Conservation (phyloP, 1,140 invertebrate genomes). For the Drosophila biarmipes region DNA sequence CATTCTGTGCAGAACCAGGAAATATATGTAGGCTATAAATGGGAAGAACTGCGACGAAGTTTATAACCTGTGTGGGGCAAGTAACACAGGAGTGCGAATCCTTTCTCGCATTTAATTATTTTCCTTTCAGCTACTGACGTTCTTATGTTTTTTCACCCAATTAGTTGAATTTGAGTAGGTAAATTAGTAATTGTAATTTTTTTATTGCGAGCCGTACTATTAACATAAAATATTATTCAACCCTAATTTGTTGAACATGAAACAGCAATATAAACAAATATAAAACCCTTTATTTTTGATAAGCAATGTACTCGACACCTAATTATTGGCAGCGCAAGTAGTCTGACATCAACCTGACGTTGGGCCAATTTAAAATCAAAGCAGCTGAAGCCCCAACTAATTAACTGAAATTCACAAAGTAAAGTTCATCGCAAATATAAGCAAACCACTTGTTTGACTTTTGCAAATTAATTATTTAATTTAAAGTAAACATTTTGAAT, state of each 20-base stretch:
- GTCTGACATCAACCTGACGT: neutral
- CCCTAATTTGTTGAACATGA: no score
- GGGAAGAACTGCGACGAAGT: neutral
- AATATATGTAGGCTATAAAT: neutral
- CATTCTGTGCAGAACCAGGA: constrained; percentile 3
- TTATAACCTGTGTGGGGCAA: neutral
- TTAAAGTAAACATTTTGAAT: constrained; percentile 60
- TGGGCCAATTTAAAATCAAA: constrained; percentile 34
- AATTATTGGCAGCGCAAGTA: constrained; percentile 4
- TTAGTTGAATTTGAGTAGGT: no score
- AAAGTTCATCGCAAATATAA: constrained; percentile 48
- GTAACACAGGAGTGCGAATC: neutral
- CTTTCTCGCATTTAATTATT: no score
- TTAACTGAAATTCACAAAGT: constrained; percentile 41
- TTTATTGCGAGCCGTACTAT: no score
- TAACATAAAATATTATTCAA: no score
- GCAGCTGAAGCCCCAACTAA: constrained; percentile 35
- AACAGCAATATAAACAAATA: no score
- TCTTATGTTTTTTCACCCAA: no score
- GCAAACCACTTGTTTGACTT: constrained; percentile 49
- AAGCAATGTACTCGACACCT: neutral
- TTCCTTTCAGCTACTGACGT: no score
- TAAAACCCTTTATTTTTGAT: neutral
- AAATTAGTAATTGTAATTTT: no score
- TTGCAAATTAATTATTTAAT: constrained; percentile 60